A percentile compares a stretch with the other conserved stretches of the same genome.
Conservation (phyloP, 1,140 invertebrate species). For the Leptonema lineaticorne region DNA sequence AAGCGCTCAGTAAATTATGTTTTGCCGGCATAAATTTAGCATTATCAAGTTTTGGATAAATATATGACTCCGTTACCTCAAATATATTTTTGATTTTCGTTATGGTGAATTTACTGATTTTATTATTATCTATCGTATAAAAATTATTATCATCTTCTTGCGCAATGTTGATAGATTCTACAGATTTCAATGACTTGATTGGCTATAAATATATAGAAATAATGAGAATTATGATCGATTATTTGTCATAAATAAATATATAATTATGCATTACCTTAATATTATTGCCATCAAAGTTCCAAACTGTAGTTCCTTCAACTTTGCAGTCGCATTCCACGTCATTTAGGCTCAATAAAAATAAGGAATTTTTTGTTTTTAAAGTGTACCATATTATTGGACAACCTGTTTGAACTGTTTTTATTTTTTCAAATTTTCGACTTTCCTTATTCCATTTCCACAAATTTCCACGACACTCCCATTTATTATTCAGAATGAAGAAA, state of each 20-base stretch:
- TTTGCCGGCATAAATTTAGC: conserved; percentile 5
- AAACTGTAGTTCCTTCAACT: conserved; percentile 20
- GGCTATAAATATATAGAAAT: conserved; percentile 33
- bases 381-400: conserved; percentile 27
- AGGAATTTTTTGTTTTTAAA: neutral
- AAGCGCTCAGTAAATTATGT: neutral
- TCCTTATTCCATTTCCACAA: conserved; percentile 31
- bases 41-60: neutral
- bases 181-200: conserved; percentile 30
- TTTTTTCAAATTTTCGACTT: conserved; percentile 11
- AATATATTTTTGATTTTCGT: neutral
- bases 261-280: neutral
- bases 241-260: neutral
- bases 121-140: conserved; percentile 13
- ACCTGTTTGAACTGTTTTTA: conserved; percentile 23
- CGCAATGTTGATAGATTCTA: conserved; percentile 24
- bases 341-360: conserved; percentile 19
- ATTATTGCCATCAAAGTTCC: conserved; percentile 27
- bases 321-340: conserved; percentile 23
- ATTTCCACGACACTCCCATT: conserved; percentile 22
- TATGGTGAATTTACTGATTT: conserved; percentile 25
- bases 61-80: neutral
- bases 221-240: too few relatives aligned
- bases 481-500: conserved; percentile 29
- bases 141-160: conserved; percentile 19